A percentile compares a stretch with the other conserved stretches of the same genome.
These are phyloP conservation scores for Pseudobourletiella spinata DNA, from an alignment of 1,140 invertebrate genomes.

Conservation along the genomic window DNA sequence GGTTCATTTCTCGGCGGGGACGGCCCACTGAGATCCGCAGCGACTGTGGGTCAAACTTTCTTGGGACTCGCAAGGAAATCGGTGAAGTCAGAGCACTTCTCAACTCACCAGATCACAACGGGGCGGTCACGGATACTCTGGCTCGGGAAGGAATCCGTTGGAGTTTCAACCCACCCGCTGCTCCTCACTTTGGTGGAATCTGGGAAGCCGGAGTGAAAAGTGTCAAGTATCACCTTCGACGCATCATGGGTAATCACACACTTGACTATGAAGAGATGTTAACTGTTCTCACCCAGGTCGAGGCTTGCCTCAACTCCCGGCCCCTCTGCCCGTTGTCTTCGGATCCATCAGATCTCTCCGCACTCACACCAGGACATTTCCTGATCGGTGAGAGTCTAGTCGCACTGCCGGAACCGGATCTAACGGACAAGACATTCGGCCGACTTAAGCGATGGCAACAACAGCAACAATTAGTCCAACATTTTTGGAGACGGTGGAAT, in stretches of 20 bases:
- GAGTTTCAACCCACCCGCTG: constrained; percentile 42
- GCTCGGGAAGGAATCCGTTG: constrained; percentile 38
- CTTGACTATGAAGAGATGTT: constrained; percentile 29
- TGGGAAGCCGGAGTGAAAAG: too few species aligned
- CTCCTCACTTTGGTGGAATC: constrained; percentile 43
- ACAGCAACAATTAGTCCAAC: constrained; percentile 4
- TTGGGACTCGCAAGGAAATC: constrained; percentile 31
- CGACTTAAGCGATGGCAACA: constrained; percentile 9
- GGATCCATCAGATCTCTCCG: constrained; percentile 18
- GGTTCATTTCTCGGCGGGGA: constrained; percentile 40
- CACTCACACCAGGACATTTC: constrained; percentile 36
- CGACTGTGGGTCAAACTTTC: constrained; percentile 39
- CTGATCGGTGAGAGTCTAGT: constrained; percentile 34
- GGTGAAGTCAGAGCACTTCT: neutral
- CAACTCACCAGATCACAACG: neutral
- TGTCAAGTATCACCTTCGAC: constrained; percentile 41
- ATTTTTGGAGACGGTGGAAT: constrained; percentile 37
- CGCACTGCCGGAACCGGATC: constrained; percentile 20
- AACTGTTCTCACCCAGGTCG: constrained; percentile 13
- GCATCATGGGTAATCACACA: constrained; percentile 26
- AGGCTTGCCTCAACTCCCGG: constrained; percentile 12
- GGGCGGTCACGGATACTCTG: neutral
- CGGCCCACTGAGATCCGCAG: constrained; percentile 32
- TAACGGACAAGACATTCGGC: neutral
- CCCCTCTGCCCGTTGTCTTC: constrained; percentile 8